Base-by-base conservation (phyloP, 2,888 invertebrate genomes). In the Tipula helvola region DNA sequence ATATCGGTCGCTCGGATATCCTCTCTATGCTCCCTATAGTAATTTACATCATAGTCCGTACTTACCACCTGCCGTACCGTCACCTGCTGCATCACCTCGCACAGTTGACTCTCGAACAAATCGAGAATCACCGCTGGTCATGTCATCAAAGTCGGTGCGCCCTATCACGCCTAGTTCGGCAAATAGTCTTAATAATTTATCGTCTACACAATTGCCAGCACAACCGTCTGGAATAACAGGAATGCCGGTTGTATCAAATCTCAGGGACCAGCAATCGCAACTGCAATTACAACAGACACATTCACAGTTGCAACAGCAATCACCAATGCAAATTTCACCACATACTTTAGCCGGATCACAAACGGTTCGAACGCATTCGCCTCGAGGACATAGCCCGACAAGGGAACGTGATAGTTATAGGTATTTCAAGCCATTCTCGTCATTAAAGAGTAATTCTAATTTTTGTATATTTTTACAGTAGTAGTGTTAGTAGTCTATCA, bases 351-450 rank as follows among this genome's bases (percentile, higher is more conserved):
- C 87, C 88, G 89, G 85, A 41, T 87, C 88, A 87, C 88, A 90
- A 91, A 87, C 92, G 91, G 89, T 90, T 91, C 89, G 89, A 92
- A 93, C 94, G 87, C 95, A 95, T 91, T 96, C 96, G 84, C 96
- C 96, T 18, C 93, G 95, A 89, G 95, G 95, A 87, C 96, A 95
- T 90, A 95, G 95, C 91, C 95, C 96, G 86, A 94, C 93, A 89
- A 93, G 96, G 89, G 97, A 97, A 91, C 93, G 97, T 88, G 97
- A 97, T 90, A 96, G 95, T 91, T 97, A 96, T 92, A 96, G 96
- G 97, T 97, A 13, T 85, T 86, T 13, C 42, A 1, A 28, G 36
- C 86, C 83, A 28, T 57, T 16, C 12, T 39, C 1, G 41, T 36
- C 28, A 28, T 28, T 28, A 28, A 28, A 28, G 28, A 10, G n/a